Evolutionary conservation across 2,888 invertebrate species (phyloP), one percentile per base, ranked within the genome.

Genomic region (Acrobasis suavella): DNA sequence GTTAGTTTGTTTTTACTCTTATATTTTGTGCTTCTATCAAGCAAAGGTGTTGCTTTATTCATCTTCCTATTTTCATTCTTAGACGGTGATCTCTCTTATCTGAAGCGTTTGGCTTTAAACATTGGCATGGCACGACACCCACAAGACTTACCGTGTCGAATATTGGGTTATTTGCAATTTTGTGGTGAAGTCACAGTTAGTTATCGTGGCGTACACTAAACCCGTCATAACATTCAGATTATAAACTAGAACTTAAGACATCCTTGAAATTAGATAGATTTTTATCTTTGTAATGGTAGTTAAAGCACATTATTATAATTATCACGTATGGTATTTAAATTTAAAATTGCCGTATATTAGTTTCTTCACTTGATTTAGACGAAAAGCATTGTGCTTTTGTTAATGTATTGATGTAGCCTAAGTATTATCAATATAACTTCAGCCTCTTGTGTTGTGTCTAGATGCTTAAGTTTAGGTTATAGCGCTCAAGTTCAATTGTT

Each of bases 71-170:
- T 86, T 87, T 78, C 82, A 82, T 83, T 89, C 85, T 86, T 86
- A 86, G 81, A 80, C 77, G 88, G 88, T 89, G 82, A 85, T 77
- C 80, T 88, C 71, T 77, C 73, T 76, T 82, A 81, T 80, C 83
- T 86, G 69, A 87, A 89, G 87, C 89, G 89, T 89, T 87, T 88
- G 90, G 91, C 91, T 91, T 90, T 76, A 76, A 83, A 84, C 80
- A 86, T 86, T 87, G 84, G 92, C 92, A 91, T 92, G 92, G 87
- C 91, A 88, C 87, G 86, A 89, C 87, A 86, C 87, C 81, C 81
- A 82, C 83, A 75, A 82, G 73, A 81, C 78, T 74, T 76, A 73
- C 77, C 76, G 81, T 86, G 84, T 87, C 87, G 78, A 80, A 74
- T 72, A 79, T 76, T 80, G 83, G 80, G 76, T 80, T 82, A 75